Conservation (phyloP, 53 echinoderm and acorn worm species). For the Crossaster papposus region DNA sequence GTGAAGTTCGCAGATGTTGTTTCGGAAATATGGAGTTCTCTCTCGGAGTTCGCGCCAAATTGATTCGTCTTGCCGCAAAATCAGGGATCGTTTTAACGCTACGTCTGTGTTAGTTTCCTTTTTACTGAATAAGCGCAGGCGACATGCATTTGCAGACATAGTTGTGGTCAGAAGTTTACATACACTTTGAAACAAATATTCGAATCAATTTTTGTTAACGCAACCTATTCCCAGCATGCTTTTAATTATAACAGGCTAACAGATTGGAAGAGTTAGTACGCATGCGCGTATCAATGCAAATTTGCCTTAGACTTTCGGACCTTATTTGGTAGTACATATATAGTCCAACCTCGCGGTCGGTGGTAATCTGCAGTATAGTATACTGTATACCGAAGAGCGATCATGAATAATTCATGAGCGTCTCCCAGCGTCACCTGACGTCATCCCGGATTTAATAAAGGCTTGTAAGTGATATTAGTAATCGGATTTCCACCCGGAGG, state of each 20-base stretch:
- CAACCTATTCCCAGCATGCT: no score
- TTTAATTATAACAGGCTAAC: not conserved
- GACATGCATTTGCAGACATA: not conserved
- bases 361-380: not conserved
- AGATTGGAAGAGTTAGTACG: not conserved
- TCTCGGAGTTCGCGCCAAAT: slow-evolving; percentile 1
- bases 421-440: slow-evolving; percentile 44
- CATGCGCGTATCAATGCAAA: not conserved
- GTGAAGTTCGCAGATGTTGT: not conserved
- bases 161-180: no score
- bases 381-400: not conserved
- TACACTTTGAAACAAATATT: no score
- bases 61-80: not conserved
- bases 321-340: slow-evolving; percentile 5
- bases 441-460: slow-evolving; percentile 59
- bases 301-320: not conserved
- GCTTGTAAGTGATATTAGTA: slow-evolving; percentile 56
- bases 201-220: no score
- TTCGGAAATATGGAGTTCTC: not conserved
- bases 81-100: not conserved
- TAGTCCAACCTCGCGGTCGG: not conserved
- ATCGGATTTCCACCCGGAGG: slow-evolving; percentile 50
- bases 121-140: not conserved
- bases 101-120: not conserved
- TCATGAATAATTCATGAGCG: slow-evolving; percentile 36